These are phyloP conservation scores for Agrochola lychnidis DNA, from an alignment of 2,888 invertebrate genomes.

Conservation along the genomic window DNA sequence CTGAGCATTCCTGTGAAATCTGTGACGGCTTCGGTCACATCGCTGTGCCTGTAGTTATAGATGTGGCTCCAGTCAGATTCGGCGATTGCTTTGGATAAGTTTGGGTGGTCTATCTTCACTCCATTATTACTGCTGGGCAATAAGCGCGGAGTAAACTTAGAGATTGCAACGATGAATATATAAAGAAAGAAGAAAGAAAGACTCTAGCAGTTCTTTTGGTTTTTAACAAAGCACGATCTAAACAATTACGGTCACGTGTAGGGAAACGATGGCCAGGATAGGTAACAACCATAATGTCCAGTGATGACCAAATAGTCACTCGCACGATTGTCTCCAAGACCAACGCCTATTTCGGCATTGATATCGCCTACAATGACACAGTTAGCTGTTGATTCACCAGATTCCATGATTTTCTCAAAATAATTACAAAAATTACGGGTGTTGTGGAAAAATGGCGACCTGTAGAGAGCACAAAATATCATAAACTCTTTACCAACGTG, in stretches of 20 bases:
- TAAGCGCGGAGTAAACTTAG: not conserved
- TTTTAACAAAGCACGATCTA: not conserved
- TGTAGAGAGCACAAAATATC: not conserved
- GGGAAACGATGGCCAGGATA: not conserved
- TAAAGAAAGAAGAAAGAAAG: too few species aligned
- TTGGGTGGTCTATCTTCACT: conserved; percentile 5
- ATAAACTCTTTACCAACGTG: not conserved
- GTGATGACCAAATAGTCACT: not conserved
- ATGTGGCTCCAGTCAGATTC: too few species aligned
- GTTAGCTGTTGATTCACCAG: not conserved
- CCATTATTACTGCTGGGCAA: not conserved
- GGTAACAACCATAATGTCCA: not conserved
- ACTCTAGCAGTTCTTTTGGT: not conserved
- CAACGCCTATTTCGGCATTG: not conserved
- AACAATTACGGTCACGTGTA: not conserved
- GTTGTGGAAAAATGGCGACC: not conserved
- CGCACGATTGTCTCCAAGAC: not conserved
- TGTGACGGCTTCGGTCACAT: too few species aligned
- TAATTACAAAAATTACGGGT: not conserved
- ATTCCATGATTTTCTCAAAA: not conserved
- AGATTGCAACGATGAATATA: not conserved
- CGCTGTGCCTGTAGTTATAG: too few species aligned
- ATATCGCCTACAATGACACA: not conserved
- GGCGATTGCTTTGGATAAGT: not conserved
- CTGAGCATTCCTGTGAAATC: too few species aligned